Conservation (phyloP, 2,797 vertebrate species). For the Eutrigla gurnardus region DNA sequence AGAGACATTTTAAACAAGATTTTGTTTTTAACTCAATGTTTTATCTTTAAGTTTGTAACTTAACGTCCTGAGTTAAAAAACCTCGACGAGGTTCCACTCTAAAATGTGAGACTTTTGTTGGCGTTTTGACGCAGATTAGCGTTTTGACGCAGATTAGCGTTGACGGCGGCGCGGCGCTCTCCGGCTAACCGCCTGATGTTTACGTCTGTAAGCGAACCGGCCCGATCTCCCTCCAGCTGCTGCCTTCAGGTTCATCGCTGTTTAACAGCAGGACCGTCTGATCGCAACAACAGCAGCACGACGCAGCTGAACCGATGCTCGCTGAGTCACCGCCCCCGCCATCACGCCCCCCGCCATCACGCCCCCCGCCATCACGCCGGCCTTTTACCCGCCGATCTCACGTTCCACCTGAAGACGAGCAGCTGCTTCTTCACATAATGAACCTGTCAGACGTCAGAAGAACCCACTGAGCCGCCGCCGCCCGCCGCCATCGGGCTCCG, state of each 20-base stretch:
- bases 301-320: no score
- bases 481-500: no score
- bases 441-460: slow-evolving; percentile 35
- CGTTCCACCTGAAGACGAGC: slow-evolving; percentile 2
- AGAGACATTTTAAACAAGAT: no score
- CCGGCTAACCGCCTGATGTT: slow-evolving; percentile 15
- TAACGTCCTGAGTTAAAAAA: no score
- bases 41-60: no score
- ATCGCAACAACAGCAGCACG: slow-evolving; percentile 21
- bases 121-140: no score
- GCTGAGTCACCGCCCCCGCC: no score
- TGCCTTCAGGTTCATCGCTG: slow-evolving; percentile 29
- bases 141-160: slow-evolving; percentile 23
- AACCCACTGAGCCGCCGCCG: slow-evolving; percentile 8
- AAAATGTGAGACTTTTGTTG: no score
- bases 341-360: slow-evolving; percentile 32
- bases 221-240: slow-evolving; percentile 42
- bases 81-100: no score
- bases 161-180: not conserved
- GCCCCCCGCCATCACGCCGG: slow-evolving; percentile 40
- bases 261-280: slow-evolving; percentile 47
- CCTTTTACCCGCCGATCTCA: slow-evolving; percentile 29
- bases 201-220: slow-evolving; percentile 24
- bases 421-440: slow-evolving; percentile 26
- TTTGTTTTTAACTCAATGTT: no score